phyloP scores from a whole-genome alignment of 2,888 invertebrate genomes.

The Gryllus longicercus region DNA sequence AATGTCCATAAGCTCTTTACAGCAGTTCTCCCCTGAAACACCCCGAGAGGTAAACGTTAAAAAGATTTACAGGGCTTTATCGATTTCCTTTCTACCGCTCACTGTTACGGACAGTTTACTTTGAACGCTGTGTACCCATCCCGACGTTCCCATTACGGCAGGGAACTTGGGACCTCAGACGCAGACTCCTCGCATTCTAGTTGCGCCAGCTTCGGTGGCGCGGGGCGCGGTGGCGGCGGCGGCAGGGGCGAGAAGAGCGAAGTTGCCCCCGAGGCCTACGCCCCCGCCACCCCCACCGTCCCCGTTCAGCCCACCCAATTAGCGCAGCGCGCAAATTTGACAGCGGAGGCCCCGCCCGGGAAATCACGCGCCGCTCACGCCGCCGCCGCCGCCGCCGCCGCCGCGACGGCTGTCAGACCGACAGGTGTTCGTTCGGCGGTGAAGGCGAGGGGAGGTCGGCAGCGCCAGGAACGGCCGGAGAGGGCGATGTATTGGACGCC shows the following conservation, averaged over 20 bases:
- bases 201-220: not conserved
- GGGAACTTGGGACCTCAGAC: not conserved
- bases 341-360: slow-evolving; percentile 17
- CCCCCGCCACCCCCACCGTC: not conserved
- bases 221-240: not conserved
- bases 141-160: no score
- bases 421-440: not conserved
- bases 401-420: not conserved
- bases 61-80: no score
- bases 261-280: not conserved
- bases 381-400: not conserved
- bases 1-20: no score
- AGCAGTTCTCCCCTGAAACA: no score
- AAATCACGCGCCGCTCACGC: slow-evolving; percentile 17
- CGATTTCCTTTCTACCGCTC: no score
- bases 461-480: not conserved
- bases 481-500: no score
- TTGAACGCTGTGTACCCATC: no score
- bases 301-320: not conserved
- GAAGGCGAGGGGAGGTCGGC: not conserved
- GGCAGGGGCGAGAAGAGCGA: not conserved
- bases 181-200: not conserved
- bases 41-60: no score
- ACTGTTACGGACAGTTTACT: no score
- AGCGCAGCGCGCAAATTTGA: slow-evolving; percentile 1